Base-by-base conservation (phyloP, 2,888 invertebrate species). In the Bhutanitis thaidina region DNA sequence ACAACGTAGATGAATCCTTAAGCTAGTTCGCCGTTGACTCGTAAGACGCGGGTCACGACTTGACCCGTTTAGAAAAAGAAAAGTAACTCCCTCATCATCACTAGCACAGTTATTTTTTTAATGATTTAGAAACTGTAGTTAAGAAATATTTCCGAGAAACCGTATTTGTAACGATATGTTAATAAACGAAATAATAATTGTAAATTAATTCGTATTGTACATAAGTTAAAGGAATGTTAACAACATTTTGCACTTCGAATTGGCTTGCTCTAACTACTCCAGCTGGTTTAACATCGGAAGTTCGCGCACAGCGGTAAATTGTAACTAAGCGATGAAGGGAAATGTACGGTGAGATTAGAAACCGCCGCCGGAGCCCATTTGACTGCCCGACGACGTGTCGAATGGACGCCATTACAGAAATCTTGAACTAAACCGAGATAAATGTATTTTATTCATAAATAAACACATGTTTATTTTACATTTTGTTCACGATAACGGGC, bases 331-430 rank as follows among this genome's bases (percentile, higher is more conserved):
- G 7, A 10, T 10, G 37, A 15, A 27, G 16, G 43, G 29, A 25
- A 36, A 37, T 12, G 38, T 16, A 34, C 38, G 25, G 14, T n/a
- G 37, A 34, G 38, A 44, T 50, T 50, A 50, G 5, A 50, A 25
- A 25, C 44, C 5, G 30, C 16, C 12, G 15, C 36, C 32, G 39
- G 4, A 36, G 4, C 12, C 25, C 30, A 37, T 43, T 32, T 34
- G 32, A 34, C 38, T 37, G 7, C 41, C 7, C 36, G 7, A 15
- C 29, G 0, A 20, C 29, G 30, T 30, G 34, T 35, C 27, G 39
- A 51, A 29, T 51, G 35, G 30, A 40, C 29, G 8, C 30, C 14
- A 39, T 47, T 47, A 39, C 20, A 20, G 14, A 36, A 12, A 36
- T n/a, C 16, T 36, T 15, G 8, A 1, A 13, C 1, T 34, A 5